Percentiles rank a stretch among this genome's conserved stretches.
phyloP scores from a whole-genome alignment of 1,140 invertebrate species.

The Heterodera carotae region DNA sequence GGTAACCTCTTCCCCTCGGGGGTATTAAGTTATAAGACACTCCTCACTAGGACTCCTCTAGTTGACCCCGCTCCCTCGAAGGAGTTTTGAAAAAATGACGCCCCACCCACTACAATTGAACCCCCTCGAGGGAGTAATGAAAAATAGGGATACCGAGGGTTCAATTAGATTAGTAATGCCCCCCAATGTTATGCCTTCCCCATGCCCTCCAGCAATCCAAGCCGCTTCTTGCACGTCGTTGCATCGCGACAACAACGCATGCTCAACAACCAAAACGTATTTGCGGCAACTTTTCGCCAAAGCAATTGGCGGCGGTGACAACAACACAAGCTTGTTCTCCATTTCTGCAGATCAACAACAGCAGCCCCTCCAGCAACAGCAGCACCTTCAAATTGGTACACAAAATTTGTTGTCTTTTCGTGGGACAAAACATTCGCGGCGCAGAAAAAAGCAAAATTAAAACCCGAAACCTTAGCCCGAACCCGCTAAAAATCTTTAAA shows the following conservation, averaged over 20 bases:
- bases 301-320: slow-evolving; percentile 17
- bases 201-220: slow-evolving; percentile 23
- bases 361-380: not conserved
- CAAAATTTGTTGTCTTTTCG: too few relatives aligned
- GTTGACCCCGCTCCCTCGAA: too few relatives aligned
- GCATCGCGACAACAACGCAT: slow-evolving; percentile 24
- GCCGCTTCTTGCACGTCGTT: slow-evolving; percentile 32
- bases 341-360: slow-evolving; percentile 8
- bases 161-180: too few relatives aligned
- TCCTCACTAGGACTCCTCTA: too few relatives aligned
- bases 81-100: too few relatives aligned
- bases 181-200: not conserved
- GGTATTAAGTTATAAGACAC: too few relatives aligned
- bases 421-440: too few relatives aligned
- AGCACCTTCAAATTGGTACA: not conserved
- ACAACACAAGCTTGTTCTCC: not conserved
- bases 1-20: too few relatives aligned
- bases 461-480: too few relatives aligned
- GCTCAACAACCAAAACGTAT: slow-evolving; percentile 26
- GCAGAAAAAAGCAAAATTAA: too few relatives aligned
- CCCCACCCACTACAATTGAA: slow-evolving; percentile 27
- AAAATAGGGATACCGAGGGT: slow-evolving; percentile 25
- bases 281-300: slow-evolving; percentile 33
- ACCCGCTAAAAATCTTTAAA: too few relatives aligned
- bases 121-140: slow-evolving; percentile 37